Evolutionary conservation across 2,113 vertebrate species (phyloP).

Genomic region (Corydoras maculifer): DNA sequence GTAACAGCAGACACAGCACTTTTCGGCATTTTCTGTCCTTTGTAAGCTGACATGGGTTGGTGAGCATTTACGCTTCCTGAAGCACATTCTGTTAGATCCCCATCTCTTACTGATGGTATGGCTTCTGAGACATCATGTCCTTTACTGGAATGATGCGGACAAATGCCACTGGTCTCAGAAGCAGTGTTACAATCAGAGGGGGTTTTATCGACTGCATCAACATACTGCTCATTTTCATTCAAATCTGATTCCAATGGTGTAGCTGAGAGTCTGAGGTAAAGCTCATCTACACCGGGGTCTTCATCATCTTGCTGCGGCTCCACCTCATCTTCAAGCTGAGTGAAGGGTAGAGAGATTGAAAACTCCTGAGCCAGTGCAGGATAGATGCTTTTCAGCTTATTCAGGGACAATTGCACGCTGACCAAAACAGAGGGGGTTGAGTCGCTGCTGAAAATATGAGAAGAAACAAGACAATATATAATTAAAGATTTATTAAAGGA

Average conservation of each 20-base stretch:
- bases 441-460: not conserved
- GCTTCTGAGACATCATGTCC: not conserved
- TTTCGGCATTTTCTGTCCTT: not conserved
- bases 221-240: not conserved
- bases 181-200: too few relatives aligned
- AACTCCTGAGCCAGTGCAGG: not conserved
- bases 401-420: not conserved
- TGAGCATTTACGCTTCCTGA: not conserved
- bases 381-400: not conserved
- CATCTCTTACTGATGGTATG: not conserved
- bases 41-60: not conserved
- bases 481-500: not conserved
- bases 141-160: not conserved
- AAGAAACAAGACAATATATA: not conserved
- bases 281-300: not conserved
- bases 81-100: not conserved
- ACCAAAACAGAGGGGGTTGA: not conserved
- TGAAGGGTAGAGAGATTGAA: not conserved
- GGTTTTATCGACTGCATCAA: not conserved
- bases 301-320: slow-evolving; percentile 3
- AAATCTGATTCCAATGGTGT: not conserved
- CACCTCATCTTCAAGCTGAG: slow-evolving; percentile 21
- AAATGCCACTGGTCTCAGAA: not conserved
- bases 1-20: slow-evolving; percentile 48
- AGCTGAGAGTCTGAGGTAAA: slow-evolving; percentile 17